Conservation (phyloP, 2,888 invertebrate species). For the Nomada hirtipes region DNA sequence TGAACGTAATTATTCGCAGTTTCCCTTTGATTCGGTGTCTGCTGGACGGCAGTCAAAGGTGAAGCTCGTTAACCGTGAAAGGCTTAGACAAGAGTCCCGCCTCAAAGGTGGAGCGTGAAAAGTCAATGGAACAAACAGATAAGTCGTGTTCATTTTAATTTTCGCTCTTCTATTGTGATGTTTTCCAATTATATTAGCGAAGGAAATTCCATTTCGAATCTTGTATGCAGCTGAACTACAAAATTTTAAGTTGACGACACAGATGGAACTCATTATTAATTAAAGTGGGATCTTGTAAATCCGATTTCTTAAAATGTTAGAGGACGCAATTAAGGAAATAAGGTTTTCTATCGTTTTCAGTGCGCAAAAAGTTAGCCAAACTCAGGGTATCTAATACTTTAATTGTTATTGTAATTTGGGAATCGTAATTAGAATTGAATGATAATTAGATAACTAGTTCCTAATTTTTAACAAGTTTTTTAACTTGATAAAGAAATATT, state of each 20-base stretch:
- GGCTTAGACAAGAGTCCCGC: slow-evolving; percentile 25
- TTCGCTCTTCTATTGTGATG: slow-evolving; percentile 9
- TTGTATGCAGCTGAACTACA: not conserved
- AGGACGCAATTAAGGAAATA: too few species aligned
- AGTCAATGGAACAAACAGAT: slow-evolving; percentile 43
- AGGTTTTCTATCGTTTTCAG: too few species aligned
- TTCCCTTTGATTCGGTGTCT: slow-evolving; percentile 54
- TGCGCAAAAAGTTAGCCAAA: too few species aligned
- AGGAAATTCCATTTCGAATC: not conserved
- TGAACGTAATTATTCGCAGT: slow-evolving; percentile 62
- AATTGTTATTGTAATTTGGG: too few species aligned
- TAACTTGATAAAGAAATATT: too few species aligned
- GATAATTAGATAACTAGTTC: too few species aligned
- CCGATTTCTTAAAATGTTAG: too few species aligned
- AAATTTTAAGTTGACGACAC: not conserved
- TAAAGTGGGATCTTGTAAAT: too few species aligned
- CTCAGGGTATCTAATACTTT: too few species aligned
- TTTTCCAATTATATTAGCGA: slow-evolving; percentile 16
- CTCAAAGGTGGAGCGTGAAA: slow-evolving; percentile 32
- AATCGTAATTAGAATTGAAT: too few species aligned
- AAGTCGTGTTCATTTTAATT: slow-evolving; percentile 8
- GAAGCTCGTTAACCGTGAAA: slow-evolving; percentile 57
- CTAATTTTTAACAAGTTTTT: too few species aligned
- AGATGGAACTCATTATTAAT: not conserved
- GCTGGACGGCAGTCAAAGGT: slow-evolving; percentile 55